These are phyloP conservation scores for Drosophila watanabei DNA, from an alignment of 1,140 invertebrate genomes.

Conservation along the genomic window DNA sequence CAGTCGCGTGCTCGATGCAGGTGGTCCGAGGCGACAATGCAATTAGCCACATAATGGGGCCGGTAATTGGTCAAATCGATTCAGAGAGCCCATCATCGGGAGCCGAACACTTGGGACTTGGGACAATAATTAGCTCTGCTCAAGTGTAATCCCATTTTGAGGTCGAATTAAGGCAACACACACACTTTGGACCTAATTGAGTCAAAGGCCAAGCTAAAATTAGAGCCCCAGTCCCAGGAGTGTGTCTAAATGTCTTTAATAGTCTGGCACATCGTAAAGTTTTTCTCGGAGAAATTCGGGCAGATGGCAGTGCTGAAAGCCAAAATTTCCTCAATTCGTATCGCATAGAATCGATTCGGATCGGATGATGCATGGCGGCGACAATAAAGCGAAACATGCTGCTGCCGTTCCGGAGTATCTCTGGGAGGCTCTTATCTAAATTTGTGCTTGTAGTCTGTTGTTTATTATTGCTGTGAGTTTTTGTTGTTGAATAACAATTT, in stretches of 20 bases:
- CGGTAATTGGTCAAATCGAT: conserved; percentile 37
- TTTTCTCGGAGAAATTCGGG: conserved; percentile 57
- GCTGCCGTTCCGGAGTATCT: conserved; percentile 29
- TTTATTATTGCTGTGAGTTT: conserved; percentile 44
- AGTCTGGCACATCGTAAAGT: conserved; percentile 76
- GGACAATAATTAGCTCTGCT: conserved; percentile 13
- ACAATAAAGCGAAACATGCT: conserved; percentile 71
- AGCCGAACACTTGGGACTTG: conserved; percentile 25
- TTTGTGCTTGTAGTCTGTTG: conserved; percentile 44
- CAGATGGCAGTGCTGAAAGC: conserved; percentile 74
- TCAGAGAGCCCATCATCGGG: not conserved
- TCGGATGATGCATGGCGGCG: conserved; percentile 69
- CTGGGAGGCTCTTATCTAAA: conserved; percentile 33
- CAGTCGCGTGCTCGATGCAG: conserved; percentile 55
- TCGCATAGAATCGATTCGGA: conserved; percentile 23
- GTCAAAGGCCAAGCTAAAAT: conserved; percentile 47
- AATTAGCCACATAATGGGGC: conserved; percentile 47
- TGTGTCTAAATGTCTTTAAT: conserved; percentile 63
- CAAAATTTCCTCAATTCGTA: conserved; percentile 44
- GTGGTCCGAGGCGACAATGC: conserved; percentile 55
- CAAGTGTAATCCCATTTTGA: conserved; percentile 64
- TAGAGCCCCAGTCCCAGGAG: conserved; percentile 28
- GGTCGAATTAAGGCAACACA: conserved; percentile 68
- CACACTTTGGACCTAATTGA: conserved; percentile 62
- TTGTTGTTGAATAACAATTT: conserved; percentile 63